Conservation (phyloP, 2,113 vertebrate genomes). For the Saccopteryx leptura region DNA sequence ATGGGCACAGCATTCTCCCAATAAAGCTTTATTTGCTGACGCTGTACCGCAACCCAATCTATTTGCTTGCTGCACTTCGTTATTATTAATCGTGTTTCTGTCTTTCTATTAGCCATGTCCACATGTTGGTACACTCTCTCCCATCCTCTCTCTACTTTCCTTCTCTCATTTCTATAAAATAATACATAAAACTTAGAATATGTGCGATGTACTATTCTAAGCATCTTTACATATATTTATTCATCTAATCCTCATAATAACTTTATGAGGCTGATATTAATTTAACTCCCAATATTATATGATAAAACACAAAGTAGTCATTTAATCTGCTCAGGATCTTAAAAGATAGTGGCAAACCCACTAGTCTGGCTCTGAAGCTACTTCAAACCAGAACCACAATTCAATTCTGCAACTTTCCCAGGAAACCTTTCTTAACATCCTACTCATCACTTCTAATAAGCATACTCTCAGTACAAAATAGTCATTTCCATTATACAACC, state of each 20-base stretch:
- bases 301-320: conserved; percentile 36
- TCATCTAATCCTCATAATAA: conserved; percentile 25
- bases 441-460: conserved; percentile 27
- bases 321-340: neutral
- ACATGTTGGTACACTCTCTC: neutral
- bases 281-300: neutral
- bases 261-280: neutral
- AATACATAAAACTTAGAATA: conserved; percentile 30
- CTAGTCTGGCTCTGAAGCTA: neutral
- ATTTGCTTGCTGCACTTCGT: conserved; percentile 8
- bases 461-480: neutral
- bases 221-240: conserved; percentile 45
- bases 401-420: neutral
- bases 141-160: neutral
- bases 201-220: conserved; percentile 3
- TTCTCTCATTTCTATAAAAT: conserved; percentile 32
- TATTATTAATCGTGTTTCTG: conserved; percentile 39
- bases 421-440: conserved; percentile 6
- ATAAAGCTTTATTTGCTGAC: conserved; percentile 23
- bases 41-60: neutral
- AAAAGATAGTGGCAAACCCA: conserved; percentile 28
- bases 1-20: neutral
- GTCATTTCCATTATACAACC: conserved; percentile 18
- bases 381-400: conserved; percentile 33
- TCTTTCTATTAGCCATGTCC: neutral